These are phyloP conservation scores for Oikopleura dioica DNA, from an alignment of 23 tunicate species.

Conservation along the genomic window DNA sequence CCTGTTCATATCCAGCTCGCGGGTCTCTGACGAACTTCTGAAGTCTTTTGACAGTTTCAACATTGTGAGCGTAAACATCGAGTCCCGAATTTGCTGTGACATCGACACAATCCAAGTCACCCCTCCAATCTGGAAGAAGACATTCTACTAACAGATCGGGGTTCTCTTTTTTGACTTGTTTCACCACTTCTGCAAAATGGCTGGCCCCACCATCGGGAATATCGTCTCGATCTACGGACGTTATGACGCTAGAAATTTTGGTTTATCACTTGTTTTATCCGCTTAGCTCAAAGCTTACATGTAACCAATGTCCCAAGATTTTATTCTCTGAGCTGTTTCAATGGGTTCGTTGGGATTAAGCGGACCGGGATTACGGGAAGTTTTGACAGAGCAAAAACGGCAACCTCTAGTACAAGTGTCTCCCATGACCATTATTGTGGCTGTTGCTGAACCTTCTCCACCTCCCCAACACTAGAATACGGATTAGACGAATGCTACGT, in stretches of 20 bases:
- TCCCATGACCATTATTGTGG: constrained; percentile 83
- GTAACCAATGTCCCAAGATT: constrained; percentile 71
- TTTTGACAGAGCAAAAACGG: constrained; percentile 88
- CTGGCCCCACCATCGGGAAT: constrained; percentile 74
- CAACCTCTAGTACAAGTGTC: constrained; percentile 98
- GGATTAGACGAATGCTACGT: no score
- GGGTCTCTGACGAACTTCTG: constrained; percentile 41
- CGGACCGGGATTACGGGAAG: constrained; percentile 57
- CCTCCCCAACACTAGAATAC: constrained; percentile 99
- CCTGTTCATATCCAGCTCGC: constrained; percentile 58
- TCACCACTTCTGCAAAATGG: constrained; percentile 65
- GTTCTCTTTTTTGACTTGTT: constrained; percentile 24
- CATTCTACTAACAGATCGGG: constrained; percentile 61
- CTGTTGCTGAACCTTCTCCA: constrained; percentile 67
- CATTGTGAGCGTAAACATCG: constrained; percentile 82
- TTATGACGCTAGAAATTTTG: constrained; percentile 22
- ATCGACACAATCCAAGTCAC: constrained; percentile 34
- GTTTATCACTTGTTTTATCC: neutral
- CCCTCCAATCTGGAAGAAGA: constrained; percentile 69
- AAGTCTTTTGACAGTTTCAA: constrained; percentile 48
- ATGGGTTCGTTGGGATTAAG: constrained; percentile 64
- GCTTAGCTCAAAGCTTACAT: constrained; percentile 15
- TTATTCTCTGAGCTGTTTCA: constrained; percentile 61
- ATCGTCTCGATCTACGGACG: constrained; percentile 94
- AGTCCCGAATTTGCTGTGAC: constrained; percentile 52